Evolutionary conservation across 2,888 invertebrate genomes (phyloP), one percentile per base, ranked within the genome.

Genomic region (Apamea epomidion): DNA sequence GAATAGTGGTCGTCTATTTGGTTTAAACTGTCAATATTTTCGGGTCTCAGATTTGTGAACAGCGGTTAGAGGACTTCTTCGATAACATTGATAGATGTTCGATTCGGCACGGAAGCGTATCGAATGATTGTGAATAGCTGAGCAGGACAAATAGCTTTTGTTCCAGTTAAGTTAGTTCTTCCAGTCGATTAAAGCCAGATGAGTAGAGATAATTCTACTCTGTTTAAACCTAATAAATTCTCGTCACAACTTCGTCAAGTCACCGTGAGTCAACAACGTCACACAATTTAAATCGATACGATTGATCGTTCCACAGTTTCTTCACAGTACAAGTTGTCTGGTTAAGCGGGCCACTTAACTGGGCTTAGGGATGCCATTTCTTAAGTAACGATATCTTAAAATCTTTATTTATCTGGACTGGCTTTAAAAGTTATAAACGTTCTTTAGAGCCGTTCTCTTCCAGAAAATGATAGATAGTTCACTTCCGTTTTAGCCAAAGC

Each of bases 241-340:
- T 60, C 45, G 37, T 60, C 42, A 74, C 2, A 68, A 84, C 45
- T 82, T 84, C n/a, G 25, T 6, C 80, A 42, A 82, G 82, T 82
- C 84, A 84, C 37, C 60, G 10, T 77, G 76, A 85, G 32, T 60
- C 67, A 42, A 45, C 72, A 60, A 51, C 58, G 67, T 65, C 62
- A 78, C 58, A 72, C 65, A 82, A 82, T 80, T 85, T 76, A 51
- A 80, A 85, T 85, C 85, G 88, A 87, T 85, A 78, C 51, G 69
- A 73, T 76, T 84, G 72, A 84, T 76, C 67, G 88, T 72, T 85
- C 64, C 65, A 48, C 82, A 82, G 73, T 80, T 87, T 77, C 68
- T 85, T 87, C 69, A 29, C 62, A 37, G 51, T 72, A 77, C 73
- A 78, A 80, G 73, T 78, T 85, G 69, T 76, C 75, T 76, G 75